Conservation (phyloP, 2,797 vertebrate genomes). For the Gobionotothen gibberifrons region DNA sequence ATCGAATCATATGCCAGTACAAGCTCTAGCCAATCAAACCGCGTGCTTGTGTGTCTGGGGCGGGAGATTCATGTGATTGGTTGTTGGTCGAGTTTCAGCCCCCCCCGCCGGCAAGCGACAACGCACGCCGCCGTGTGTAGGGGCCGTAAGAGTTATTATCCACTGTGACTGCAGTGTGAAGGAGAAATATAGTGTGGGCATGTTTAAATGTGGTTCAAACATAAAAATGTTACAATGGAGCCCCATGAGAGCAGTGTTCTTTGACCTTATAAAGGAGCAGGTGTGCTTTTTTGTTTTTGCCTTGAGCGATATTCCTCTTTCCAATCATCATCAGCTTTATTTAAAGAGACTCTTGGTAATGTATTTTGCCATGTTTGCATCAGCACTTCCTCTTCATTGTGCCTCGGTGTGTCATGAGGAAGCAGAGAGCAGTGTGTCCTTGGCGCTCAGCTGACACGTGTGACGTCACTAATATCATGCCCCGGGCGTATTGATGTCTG, state of each 20-base stretch:
- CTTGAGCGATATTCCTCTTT: not conserved
- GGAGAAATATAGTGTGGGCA: not conserved
- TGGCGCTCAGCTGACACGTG: conserved; percentile 22
- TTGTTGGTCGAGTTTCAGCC: no score
- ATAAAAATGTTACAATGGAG: no score
- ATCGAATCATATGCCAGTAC: no score
- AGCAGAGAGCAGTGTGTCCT: conserved; percentile 16
- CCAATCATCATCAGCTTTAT: no score
- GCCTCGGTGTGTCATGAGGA: not conserved
- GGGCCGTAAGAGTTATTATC: not conserved
- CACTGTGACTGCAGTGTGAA: not conserved
- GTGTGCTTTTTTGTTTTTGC: not conserved
- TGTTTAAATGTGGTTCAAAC: not conserved
- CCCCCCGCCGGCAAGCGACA: no score
- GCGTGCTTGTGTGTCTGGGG: no score
- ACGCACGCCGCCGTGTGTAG: no score
- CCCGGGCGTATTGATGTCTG: conserved; percentile 1
- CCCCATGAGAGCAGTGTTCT: not conserved
- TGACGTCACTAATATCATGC: conserved; percentile 3
- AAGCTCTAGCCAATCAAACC: no score
- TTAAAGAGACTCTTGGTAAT: no score
- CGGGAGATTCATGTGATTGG: no score
- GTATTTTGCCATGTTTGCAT: not conserved
- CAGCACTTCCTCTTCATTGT: not conserved
- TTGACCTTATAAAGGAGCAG: not conserved